A percentile compares a stretch with the other conserved stretches of the same genome.
These are phyloP conservation scores for Amazona finschi DNA, from an alignment of 2,797 vertebrate genomes.

Conservation along the genomic window DNA sequence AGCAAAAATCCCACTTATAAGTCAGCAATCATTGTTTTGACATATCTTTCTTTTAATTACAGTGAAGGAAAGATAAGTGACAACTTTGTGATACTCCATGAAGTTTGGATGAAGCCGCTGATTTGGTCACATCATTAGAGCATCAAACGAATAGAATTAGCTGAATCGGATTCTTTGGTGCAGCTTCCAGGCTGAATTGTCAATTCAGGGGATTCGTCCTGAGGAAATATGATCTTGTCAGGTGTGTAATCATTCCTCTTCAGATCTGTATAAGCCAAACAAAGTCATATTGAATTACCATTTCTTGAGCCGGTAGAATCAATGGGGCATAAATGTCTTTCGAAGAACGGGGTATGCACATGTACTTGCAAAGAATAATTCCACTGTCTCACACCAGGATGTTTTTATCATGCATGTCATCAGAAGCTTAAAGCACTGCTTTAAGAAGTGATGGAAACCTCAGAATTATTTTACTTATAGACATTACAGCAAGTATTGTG, in stretches of 20 bases:
- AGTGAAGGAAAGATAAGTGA: constrained; percentile 2
- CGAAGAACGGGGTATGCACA: background rate
- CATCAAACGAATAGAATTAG: constrained; percentile 88
- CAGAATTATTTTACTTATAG: background rate
- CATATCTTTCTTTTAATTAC: constrained; percentile 8
- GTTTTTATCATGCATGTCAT: background rate
- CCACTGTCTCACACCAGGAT: background rate
- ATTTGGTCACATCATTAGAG: constrained; percentile 74
- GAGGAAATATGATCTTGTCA: constrained; percentile 91
- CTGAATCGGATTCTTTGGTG: constrained; percentile 85
- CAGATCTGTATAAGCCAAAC: constrained; percentile 80
- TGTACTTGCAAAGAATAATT: background rate
- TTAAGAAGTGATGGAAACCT: background rate
- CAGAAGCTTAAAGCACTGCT: background rate
- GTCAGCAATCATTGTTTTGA: constrained; percentile 27
- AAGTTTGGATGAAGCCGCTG: constrained; percentile 43
- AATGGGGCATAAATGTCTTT: background rate
- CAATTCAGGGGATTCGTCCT: constrained; percentile 85
- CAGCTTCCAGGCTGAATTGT: constrained; percentile 81
- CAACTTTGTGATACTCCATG: constrained; percentile 32
- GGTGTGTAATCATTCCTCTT: constrained; percentile 97
- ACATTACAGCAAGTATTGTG: background rate
- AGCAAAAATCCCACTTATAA: constrained; percentile 29
- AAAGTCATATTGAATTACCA: background rate
- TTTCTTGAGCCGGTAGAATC: background rate